Evolutionary conservation across 2,888 invertebrate species (phyloP).

Genomic region (Vesta saturnalis): DNA sequence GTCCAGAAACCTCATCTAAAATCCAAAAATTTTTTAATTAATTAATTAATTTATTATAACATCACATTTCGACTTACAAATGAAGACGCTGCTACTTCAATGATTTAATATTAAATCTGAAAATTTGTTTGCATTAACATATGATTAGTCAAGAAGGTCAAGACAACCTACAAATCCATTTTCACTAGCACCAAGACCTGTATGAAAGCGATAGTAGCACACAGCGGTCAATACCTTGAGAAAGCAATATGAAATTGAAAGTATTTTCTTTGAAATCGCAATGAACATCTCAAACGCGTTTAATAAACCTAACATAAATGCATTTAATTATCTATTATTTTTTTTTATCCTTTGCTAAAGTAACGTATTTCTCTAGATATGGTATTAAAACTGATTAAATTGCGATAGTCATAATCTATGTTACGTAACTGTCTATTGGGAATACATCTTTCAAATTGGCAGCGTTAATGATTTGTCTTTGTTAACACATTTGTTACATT

Average conservation of each 20-base stretch:
- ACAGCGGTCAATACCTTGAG: slow-evolving; percentile 8
- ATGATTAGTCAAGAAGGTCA: slow-evolving; percentile 12
- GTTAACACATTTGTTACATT: no score
- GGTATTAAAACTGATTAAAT: background rate
- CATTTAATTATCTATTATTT: background rate
- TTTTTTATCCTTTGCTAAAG: background rate
- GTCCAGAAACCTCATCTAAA: no score
- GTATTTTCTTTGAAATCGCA: slow-evolving; percentile 2
- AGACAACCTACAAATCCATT: slow-evolving; percentile 14
- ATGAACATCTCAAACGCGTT: background rate
- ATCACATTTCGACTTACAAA: no score
- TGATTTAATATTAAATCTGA: no score
- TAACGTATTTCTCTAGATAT: background rate
- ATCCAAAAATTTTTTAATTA: no score
- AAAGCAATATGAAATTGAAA: slow-evolving; percentile 13
- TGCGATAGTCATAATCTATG: background rate
- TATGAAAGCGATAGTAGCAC: slow-evolving; percentile 22
- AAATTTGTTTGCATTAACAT: background rate
- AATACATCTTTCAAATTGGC: no score
- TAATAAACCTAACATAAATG: background rate
- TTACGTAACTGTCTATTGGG: no score
- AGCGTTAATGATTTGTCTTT: no score
- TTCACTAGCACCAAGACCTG: slow-evolving; percentile 23
- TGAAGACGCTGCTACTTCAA: no score
- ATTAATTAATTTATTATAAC: no score